Conservation (phyloP, 2,888 invertebrate species). For the Agrochola macilenta region DNA sequence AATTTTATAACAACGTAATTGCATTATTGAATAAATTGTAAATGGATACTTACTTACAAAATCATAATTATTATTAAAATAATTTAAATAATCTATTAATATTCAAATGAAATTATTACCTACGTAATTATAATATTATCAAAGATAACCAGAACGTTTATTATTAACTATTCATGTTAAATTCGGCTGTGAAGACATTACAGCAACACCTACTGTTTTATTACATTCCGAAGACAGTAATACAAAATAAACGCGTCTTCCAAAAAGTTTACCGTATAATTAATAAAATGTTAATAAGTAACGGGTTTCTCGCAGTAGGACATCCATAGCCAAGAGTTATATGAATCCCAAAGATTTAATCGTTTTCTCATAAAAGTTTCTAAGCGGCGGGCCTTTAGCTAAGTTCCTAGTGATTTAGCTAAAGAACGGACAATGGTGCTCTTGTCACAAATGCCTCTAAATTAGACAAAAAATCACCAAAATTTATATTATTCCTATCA, state of each 20-base stretch:
- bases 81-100: slow-evolving; percentile 24
- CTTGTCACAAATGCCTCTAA: too few species aligned
- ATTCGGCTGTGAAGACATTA: slow-evolving; percentile 54
- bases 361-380: neutral
- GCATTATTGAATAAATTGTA: neutral
- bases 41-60: neutral
- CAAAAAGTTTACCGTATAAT: slow-evolving; percentile 53
- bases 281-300: slow-evolving; percentile 56
- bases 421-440: neutral
- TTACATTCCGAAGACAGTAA: slow-evolving; percentile 55
- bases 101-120: slow-evolving; percentile 22
- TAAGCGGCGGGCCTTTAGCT: neutral
- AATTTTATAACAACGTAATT: neutral
- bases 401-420: neutral
- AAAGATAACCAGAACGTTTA: slow-evolving; percentile 17
- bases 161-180: slow-evolving; percentile 35
- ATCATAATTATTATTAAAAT: neutral
- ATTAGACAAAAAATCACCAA: too few species aligned
- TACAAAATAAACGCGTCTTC: slow-evolving; percentile 53
- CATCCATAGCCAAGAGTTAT: neutral
- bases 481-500: too few species aligned
- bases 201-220: slow-evolving; percentile 75
- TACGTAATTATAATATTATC: slow-evolving; percentile 21
- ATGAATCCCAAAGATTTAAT: neutral
- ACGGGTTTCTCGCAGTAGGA: slow-evolving; percentile 46